Percentiles rank a stretch among this genome's conserved stretches.
Conservation (phyloP, 1,140 invertebrate genomes). For the Andrena cerasifolii region DNA sequence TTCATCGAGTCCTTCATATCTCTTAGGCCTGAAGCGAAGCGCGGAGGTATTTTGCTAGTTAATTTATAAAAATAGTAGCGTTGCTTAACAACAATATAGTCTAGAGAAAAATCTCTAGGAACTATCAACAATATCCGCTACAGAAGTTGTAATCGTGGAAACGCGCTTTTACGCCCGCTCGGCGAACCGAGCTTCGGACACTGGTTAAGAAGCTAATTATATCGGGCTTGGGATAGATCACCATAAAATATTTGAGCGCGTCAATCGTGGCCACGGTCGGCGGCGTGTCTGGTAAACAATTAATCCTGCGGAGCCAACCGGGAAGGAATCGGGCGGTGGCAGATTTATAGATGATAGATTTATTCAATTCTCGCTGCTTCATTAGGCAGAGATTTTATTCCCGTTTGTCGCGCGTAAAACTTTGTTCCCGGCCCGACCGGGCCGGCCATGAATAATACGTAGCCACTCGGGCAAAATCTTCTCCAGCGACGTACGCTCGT, state of each 20-base stretch:
- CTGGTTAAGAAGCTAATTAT: constrained; percentile 24
- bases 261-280: too few relatives aligned
- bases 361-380: constrained; percentile 1
- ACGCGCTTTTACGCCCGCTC: too few relatives aligned
- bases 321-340: background rate
- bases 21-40: too few relatives aligned
- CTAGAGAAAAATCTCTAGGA: too few relatives aligned
- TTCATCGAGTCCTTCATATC: too few relatives aligned
- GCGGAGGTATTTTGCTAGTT: too few relatives aligned
- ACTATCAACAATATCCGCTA: too few relatives aligned
- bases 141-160: too few relatives aligned
- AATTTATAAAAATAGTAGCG: too few relatives aligned
- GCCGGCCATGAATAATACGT: constrained; percentile 26
- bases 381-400: constrained; percentile 14
- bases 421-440: constrained; percentile 11
- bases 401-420: constrained; percentile 13
- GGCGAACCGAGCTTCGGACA: too few relatives aligned
- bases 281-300: too few relatives aligned
- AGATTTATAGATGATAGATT: background rate
- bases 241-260: background rate
- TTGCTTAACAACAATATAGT: too few relatives aligned
- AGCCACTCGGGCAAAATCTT: background rate
- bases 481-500: background rate
- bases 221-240: background rate
- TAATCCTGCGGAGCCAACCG: background rate